Evolutionary conservation across 2,797 vertebrate genomes (phyloP).

Genomic region (Chelonia mydas): DNA sequence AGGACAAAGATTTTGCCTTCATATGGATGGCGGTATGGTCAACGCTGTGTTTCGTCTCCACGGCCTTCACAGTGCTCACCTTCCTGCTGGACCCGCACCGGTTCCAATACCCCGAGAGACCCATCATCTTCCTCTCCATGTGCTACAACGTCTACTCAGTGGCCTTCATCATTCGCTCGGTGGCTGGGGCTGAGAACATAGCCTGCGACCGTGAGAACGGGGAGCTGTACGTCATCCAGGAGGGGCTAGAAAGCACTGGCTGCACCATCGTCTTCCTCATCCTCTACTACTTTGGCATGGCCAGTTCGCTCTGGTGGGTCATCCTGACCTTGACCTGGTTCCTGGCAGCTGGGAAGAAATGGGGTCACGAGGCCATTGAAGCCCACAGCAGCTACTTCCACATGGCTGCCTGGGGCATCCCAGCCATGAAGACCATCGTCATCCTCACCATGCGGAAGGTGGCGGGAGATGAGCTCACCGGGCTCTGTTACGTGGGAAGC

Average conservation of each 20-base stretch:
- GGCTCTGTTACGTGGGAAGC: slow-evolving; percentile 96
- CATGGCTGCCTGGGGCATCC: slow-evolving; percentile 97
- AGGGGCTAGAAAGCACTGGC: slow-evolving; percentile 95
- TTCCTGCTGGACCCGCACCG: slow-evolving; percentile 96
- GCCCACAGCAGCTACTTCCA: slow-evolving; percentile 99
- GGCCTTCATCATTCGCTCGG: slow-evolving; percentile 95
- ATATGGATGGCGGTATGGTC: slow-evolving; percentile 99
- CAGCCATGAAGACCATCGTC: slow-evolving; percentile 94
- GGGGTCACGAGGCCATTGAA: slow-evolving; percentile 98
- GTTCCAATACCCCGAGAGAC: slow-evolving; percentile 97
- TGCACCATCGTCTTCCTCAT: slow-evolving; percentile 98
- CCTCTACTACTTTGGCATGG: slow-evolving; percentile 99
- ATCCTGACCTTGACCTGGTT: slow-evolving; percentile 98
- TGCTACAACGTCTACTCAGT: slow-evolving; percentile 98
- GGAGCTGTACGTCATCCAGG: slow-evolving; percentile 94
- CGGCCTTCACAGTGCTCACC: slow-evolving; percentile 96
- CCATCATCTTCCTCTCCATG: slow-evolving; percentile 99
- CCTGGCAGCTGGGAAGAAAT: slow-evolving; percentile 96
- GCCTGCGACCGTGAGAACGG: slow-evolving; percentile 95
- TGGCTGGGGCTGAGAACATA: slow-evolving; percentile 94
- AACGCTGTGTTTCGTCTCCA: slow-evolving; percentile 94
- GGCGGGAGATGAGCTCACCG: slow-evolving; percentile 95
- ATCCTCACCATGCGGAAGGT: slow-evolving; percentile 98
- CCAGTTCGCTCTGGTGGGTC: slow-evolving; percentile 98
- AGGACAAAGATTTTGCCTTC: slow-evolving; percentile 97